phyloP scores from a whole-genome alignment of 35 echinoderm and acorn worm genomes.

The Lytechinus pictus region DNA sequence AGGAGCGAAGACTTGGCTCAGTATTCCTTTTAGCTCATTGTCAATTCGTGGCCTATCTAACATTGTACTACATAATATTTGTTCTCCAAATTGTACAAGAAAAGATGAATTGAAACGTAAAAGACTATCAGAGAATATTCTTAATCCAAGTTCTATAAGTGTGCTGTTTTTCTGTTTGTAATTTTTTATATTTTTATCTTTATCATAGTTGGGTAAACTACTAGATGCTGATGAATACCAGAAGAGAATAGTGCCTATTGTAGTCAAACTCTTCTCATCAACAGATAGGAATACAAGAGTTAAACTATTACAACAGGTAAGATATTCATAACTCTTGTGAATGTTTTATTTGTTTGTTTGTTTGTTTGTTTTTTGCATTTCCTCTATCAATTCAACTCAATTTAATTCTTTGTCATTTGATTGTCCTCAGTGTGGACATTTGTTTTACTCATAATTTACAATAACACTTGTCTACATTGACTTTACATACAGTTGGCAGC shows the following conservation, averaged over 20 bases:
- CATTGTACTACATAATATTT: neutral
- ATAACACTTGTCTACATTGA: too few species aligned
- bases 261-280: constrained; percentile 97
- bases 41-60: neutral
- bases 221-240: constrained; percentile 88
- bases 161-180: neutral
- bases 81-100: neutral
- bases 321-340: neutral
- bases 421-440: too few species aligned
- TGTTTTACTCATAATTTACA: too few species aligned
- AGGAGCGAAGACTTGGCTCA: too few species aligned
- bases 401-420: too few species aligned
- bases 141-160: neutral
- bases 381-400: too few species aligned
- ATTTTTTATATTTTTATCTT: neutral
- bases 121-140: neutral
- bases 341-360: neutral
- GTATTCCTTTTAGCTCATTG: neutral
- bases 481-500: too few species aligned
- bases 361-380: too few species aligned
- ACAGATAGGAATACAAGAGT: constrained; percentile 93
- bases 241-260: constrained; percentile 92
- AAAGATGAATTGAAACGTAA: neutral
- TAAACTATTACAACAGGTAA: constrained; percentile 89
- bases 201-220: constrained; percentile 86